These are phyloP conservation scores for Aleiodes sp. DNA, from an alignment of 1,140 invertebrate genomes.

Conservation along the genomic window DNA sequence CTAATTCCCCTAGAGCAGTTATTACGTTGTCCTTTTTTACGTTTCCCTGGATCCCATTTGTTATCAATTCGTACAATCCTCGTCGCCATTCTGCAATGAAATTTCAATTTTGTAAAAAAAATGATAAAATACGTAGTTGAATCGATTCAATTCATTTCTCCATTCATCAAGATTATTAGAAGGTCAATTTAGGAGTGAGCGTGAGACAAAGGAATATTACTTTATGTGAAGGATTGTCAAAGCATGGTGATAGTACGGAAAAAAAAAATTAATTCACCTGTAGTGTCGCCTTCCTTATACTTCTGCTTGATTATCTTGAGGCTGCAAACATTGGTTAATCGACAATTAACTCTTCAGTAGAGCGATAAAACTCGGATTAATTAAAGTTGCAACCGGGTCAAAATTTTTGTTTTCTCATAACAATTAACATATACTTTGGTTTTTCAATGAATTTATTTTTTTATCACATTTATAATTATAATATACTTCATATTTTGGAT, in stretches of 20 bases:
- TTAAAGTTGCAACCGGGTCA: conserved; percentile 53
- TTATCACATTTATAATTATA: conserved; percentile 1
- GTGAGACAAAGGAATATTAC: no score
- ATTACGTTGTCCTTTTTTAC: conserved; percentile 78
- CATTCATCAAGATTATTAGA: no score
- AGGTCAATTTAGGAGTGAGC: no score
- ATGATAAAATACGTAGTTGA: background rate
- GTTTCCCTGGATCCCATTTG: conserved; percentile 74
- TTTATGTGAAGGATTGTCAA: no score
- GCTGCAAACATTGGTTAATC: conserved; percentile 65
- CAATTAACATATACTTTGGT: conserved; percentile 25
- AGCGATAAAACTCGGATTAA: conserved; percentile 39
- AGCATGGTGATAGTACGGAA: no score
- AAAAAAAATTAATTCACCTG: conserved; percentile 49
- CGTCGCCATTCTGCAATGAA: conserved; percentile 60
- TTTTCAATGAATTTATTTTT: conserved; percentile 2
- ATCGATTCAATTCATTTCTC: background rate
- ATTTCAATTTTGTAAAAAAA: background rate
- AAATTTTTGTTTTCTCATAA: conserved; percentile 23
- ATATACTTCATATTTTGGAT: conserved; percentile 36
- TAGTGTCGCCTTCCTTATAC: conserved; percentile 62
- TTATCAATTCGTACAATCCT: conserved; percentile 71
- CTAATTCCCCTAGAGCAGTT: conserved; percentile 73
- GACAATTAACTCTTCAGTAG: conserved; percentile 61
- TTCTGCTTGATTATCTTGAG: conserved; percentile 64